Conservation (phyloP, 2,888 invertebrate species). For the Sthenelais limicola region DNA sequence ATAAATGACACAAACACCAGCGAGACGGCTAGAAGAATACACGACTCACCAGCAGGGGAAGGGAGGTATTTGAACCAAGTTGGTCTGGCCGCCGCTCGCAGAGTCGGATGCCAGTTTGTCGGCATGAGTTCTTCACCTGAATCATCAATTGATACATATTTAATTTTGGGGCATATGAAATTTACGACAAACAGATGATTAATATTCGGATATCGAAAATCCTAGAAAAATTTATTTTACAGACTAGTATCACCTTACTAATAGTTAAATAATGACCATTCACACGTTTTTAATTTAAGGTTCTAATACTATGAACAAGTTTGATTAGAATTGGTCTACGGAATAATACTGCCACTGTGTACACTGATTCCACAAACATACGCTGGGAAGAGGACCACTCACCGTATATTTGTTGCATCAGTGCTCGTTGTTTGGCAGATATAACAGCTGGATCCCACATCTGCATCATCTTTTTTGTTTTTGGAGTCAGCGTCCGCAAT, state of each 20-base stretch:
- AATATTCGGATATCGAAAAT: no score
- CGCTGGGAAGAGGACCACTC: conserved; percentile 40
- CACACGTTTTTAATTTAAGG: no score
- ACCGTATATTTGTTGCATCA: conserved; percentile 65
- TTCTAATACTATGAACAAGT: no score
- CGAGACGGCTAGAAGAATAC: not conserved
- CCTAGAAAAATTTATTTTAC: no score
- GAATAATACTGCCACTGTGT: not conserved
- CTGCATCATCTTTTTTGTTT: conserved; percentile 58
- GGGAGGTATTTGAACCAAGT: conserved; percentile 61
- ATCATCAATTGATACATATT: conserved; percentile 26
- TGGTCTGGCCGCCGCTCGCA: conserved; percentile 57
- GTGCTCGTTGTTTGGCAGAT: conserved; percentile 63
- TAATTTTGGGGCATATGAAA: no score
- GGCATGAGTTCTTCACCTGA: conserved; percentile 61
- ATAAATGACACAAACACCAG: no score
- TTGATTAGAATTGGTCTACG: no score
- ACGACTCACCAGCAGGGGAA: conserved; percentile 62
- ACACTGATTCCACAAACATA: not conserved
- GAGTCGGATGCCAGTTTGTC: conserved; percentile 64
- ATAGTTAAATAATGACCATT: no score
- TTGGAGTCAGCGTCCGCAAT: conserved; percentile 58
- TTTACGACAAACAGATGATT: no score
- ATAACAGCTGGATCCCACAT: conserved; percentile 68
- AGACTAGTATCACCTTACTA: no score